These are phyloP conservation scores for Lophius piscatorius DNA, from an alignment of 2,113 vertebrate species.

Conservation along the genomic window DNA sequence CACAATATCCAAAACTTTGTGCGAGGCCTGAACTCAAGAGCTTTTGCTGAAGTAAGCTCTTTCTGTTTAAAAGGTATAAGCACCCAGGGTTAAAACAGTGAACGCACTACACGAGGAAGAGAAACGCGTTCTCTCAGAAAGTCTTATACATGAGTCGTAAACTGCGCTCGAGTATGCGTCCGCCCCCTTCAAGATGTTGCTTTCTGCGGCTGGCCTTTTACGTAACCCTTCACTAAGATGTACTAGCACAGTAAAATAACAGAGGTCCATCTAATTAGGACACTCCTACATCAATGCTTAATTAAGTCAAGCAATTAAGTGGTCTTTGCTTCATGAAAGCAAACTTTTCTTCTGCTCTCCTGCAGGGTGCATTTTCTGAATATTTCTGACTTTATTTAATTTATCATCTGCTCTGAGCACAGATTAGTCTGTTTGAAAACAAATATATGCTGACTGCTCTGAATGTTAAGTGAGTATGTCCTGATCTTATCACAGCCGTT, in stretches of 20 bases:
- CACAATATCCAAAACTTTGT: conserved; percentile 71
- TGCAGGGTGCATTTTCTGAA: not conserved
- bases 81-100: conserved; percentile 72
- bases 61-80: conserved; percentile 72
- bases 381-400: conserved; percentile 19
- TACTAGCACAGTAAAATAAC: conserved; percentile 16
- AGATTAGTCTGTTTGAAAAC: conserved; percentile 6
- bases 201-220: conserved; percentile 41
- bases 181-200: conserved; percentile 40
- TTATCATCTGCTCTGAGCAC: conserved; percentile 4
- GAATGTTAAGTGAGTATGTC: not conserved
- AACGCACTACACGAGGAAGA: conserved; percentile 61
- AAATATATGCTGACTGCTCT: conserved; percentile 2
- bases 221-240: conserved; percentile 24
- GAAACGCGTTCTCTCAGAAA: conserved; percentile 61
- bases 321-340: conserved; percentile 5
- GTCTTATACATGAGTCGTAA: conserved; percentile 41
- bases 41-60: conserved; percentile 73
- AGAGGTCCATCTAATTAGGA: conserved; percentile 11
- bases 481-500: not conserved
- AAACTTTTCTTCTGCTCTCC: conserved; percentile 7
- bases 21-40: conserved; percentile 56
- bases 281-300: conserved; percentile 13
- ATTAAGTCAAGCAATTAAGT: conserved; percentile 24
- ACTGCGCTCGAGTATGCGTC: conserved; percentile 46